Evolutionary conservation across 2,797 vertebrate genomes (phyloP), one percentile per base, ranked within the genome.

Genomic region (Sebastes matsubarae): DNA sequence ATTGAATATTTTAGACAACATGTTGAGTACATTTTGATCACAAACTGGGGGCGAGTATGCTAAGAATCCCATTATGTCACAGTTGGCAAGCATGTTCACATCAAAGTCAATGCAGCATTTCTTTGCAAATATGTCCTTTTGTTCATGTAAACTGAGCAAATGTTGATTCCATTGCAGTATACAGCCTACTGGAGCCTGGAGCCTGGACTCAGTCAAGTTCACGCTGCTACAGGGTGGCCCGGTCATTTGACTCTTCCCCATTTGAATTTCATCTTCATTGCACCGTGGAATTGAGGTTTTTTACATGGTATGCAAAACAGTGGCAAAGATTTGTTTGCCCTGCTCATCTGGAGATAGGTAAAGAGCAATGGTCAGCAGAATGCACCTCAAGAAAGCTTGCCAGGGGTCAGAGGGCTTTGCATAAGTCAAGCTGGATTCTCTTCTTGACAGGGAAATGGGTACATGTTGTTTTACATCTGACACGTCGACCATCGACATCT

Each of bases 261-360:
- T 94, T 92, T 93, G 81, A 90, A 89, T 94, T 69, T 22, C 60
- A 82, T 92, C 72, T 83, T 81, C 70, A 80, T 59, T 82, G 82
- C 76, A 57, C 69, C 22, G 66, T 89, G 86, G 68, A 91, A 78
- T 84, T 87, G 8, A 79, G 59, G 55, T 80, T 83, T 87, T 82
- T 82, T 88, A 86, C 81, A 81, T 84, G 69, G 29, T 87, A 92
- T 89, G 92, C 88, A 95, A 94, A 95, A 66, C 14, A 46, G 64
- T 20, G 5, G 61, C 73, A 86, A 59, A 77, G 83, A 94, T 95
- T 95, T 94, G 91, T 93, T 93, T 94, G 72, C 76, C 18, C 57
- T 68, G 83, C 80, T 86, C 38, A 76, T 83, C 60, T 81, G 59
- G 54, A 83, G 61, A 71, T 69, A 85, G 65, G 79, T 85, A 85